phyloP scores from a whole-genome alignment of 2,888 invertebrate genomes.

The Zaprionus obscuricornis region DNA sequence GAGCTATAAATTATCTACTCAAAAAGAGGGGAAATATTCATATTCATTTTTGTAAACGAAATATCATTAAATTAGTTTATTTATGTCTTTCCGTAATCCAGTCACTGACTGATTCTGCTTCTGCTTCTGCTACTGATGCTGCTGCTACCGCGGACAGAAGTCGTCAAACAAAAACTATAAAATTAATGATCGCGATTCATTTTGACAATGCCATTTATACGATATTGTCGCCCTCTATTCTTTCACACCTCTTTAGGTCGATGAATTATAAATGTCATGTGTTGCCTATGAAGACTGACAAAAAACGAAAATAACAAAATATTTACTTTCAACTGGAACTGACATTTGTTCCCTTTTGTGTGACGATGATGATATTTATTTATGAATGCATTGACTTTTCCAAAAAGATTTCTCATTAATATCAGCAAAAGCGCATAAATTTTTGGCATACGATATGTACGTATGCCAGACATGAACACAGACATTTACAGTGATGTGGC shows the following conservation, averaged over 20 bases:
- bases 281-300: conserved; percentile 39
- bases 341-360: conserved; percentile 15
- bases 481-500: too few species aligned
- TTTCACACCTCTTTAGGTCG: conserved; percentile 13
- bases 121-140: too few species aligned
- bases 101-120: neutral
- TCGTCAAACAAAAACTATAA: conserved; percentile 10
- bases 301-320: too few species aligned
- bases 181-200: conserved; percentile 33
- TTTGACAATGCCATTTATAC: conserved; percentile 3
- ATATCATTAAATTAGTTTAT: conserved; percentile 39
- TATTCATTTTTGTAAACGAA: conserved; percentile 5
- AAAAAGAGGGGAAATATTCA: too few species aligned
- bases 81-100: conserved; percentile 29
- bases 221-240: neutral
- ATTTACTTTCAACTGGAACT: conserved; percentile 36
- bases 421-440: conserved; percentile 3
- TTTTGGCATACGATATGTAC: too few species aligned
- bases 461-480: too few species aligned
- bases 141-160: conserved; percentile 2
- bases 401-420: conserved; percentile 5
- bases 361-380: conserved; percentile 44
- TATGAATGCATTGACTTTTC: conserved; percentile 32
- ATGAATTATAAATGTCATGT: conserved; percentile 46
- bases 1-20: conserved; percentile 10